These are phyloP conservation scores for Geotrypetes seraphini DNA, from an alignment of 2,797 vertebrate genomes.

Conservation along the genomic window DNA sequence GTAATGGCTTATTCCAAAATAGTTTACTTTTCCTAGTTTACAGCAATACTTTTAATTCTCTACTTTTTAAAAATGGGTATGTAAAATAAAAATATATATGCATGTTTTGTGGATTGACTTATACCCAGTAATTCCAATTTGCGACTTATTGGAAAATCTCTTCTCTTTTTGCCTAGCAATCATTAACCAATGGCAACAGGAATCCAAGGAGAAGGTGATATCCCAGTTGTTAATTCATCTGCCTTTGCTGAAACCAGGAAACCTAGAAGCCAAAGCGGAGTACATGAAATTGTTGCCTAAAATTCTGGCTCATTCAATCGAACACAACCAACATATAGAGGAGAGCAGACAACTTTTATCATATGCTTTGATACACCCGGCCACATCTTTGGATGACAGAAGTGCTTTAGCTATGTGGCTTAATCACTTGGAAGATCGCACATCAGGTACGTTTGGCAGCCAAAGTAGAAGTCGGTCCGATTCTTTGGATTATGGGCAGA, in stretches of 20 bases:
- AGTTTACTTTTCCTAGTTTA: too few species aligned
- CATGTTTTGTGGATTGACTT: too few species aligned
- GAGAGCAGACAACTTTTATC: constrained; percentile 94
- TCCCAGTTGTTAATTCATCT: constrained; percentile 88
- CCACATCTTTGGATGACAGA: constrained; percentile 90
- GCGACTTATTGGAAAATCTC: constrained; percentile 13
- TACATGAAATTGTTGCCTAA: constrained; percentile 95
- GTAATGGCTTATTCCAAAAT: too few species aligned
- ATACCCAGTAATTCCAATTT: too few species aligned
- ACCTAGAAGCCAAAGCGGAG: constrained; percentile 85
- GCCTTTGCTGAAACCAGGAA: constrained; percentile 91
- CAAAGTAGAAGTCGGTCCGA: constrained; percentile 64
- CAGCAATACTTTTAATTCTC: too few species aligned
- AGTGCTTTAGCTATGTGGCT: constrained; percentile 92
- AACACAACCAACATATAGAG: constrained; percentile 89
- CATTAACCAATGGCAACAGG: constrained; percentile 92
- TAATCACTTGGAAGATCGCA: constrained; percentile 92
- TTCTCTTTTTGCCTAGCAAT: constrained; percentile 57
- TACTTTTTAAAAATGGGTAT: too few species aligned
- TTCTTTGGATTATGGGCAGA: constrained; percentile 76
- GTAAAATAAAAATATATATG: too few species aligned
- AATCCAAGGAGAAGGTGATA: constrained; percentile 92
- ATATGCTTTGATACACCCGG: constrained; percentile 93
- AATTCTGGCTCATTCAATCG: constrained; percentile 93
- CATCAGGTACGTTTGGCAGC: constrained; percentile 42